Conservation (phyloP, 2,113 vertebrate species). For the Orientallactaga bullata region DNA sequence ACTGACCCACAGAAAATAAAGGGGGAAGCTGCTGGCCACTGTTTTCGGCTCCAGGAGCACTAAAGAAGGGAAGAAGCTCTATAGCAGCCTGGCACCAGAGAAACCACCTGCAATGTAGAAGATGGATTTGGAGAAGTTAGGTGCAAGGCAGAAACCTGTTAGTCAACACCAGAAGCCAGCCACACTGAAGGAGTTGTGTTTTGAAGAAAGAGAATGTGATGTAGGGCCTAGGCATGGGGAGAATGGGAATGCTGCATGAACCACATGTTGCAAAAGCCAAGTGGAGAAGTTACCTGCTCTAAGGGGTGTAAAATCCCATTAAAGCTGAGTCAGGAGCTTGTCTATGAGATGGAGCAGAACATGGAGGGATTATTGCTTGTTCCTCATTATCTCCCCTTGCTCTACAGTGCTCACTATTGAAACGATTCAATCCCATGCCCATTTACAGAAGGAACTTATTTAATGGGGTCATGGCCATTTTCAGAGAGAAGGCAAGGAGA, state of each 20-base stretch:
- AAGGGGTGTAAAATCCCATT: not conserved
- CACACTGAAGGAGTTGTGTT: too few species aligned
- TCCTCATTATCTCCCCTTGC: not conserved
- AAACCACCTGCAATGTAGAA: not conserved
- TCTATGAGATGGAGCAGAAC: not conserved
- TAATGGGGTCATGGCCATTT: conserved; percentile 12
- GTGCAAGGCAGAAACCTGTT: not conserved
- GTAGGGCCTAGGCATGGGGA: not conserved
- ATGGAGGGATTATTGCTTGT: not conserved
- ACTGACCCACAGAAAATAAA: not conserved
- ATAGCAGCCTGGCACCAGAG: not conserved
- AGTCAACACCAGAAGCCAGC: not conserved
- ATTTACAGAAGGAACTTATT: not conserved
- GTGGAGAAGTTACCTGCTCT: not conserved
- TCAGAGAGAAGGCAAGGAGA: conserved; percentile 8
- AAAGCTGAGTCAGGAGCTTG: not conserved
- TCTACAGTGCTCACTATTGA: not conserved
- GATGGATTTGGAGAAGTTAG: not conserved
- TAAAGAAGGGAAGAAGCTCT: not conserved
- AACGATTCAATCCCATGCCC: not conserved
- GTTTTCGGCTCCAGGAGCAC: not conserved
- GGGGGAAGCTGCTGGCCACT: not conserved
- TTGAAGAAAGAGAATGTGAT: not conserved
- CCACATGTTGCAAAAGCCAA: not conserved
- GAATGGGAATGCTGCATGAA: not conserved